A percentile compares a stretch with the other conserved stretches of the same genome.
phyloP scores from a whole-genome alignment of 2,888 invertebrate genomes.

The Halictus ligatus region DNA sequence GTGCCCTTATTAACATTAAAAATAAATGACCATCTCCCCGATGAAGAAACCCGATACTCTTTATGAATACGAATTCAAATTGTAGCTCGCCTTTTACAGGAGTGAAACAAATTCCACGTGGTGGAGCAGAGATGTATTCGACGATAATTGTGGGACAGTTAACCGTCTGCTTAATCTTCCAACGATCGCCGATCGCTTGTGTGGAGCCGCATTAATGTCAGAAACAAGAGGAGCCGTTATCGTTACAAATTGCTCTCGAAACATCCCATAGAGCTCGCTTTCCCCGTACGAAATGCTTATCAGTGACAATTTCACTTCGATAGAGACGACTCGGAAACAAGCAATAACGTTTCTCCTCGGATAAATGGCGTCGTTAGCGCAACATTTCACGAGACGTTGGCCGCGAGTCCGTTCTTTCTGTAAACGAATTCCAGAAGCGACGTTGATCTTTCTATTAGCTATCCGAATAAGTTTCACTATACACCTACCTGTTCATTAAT shows the following conservation, averaged over 20 bases:
- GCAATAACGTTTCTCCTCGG: slow-evolving; percentile 27
- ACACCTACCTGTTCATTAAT: background rate
- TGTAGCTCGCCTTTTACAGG: background rate
- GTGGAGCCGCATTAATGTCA: background rate
- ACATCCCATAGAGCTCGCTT: background rate
- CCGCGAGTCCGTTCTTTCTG: background rate
- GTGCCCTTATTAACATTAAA: background rate
- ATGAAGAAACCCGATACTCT: too few relatives aligned
- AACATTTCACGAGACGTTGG: background rate
- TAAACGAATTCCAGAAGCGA: background rate
- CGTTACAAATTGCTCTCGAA: background rate
- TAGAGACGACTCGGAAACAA: slow-evolving; percentile 10
- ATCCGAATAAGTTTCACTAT: background rate
- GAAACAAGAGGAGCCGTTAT: background rate
- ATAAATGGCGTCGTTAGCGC: slow-evolving; percentile 17
- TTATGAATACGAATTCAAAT: too few relatives aligned
- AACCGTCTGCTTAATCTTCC: background rate
- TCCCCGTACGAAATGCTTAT: slow-evolving; percentile 30
- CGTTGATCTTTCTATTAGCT: background rate
- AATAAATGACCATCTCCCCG: background rate
- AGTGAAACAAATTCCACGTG: background rate
- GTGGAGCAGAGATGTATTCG: background rate
- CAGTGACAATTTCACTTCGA: slow-evolving; percentile 38
- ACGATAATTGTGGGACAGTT: background rate
- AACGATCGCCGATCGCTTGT: background rate